Conservation (phyloP, 2,888 invertebrate genomes). For the Dusona sp. region DNA sequence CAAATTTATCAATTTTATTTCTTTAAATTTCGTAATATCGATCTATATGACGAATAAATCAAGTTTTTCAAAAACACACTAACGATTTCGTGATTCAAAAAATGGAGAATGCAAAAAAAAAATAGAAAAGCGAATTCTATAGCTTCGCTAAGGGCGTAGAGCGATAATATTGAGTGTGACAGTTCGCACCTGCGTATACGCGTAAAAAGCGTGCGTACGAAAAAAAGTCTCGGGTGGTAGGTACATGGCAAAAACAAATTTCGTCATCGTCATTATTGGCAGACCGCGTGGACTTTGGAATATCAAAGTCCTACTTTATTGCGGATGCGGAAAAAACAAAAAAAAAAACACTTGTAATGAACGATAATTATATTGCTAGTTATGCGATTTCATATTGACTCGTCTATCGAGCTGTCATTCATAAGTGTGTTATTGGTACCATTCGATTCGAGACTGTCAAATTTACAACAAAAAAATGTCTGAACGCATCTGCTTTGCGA, state of each 20-base stretch:
- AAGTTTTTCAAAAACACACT: not conserved
- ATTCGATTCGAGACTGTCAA: not conserved
- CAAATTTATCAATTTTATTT: not conserved
- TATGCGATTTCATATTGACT: not conserved
- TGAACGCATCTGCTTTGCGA: not conserved
- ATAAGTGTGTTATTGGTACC: not conserved
- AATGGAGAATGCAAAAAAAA: not conserved
- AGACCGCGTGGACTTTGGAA: slow-evolving; percentile 58
- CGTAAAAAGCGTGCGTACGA: not conserved
- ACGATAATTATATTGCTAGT: slow-evolving; percentile 3
- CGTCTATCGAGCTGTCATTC: not conserved
- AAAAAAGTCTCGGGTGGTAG: not conserved
- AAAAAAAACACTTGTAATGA: not conserved
- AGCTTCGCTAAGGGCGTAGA: not conserved
- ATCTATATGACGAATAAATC: not conserved
- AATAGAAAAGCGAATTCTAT: not conserved
- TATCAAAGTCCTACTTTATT: slow-evolving; percentile 50
- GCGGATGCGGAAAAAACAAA: slow-evolving; percentile 47
- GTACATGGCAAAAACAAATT: not conserved
- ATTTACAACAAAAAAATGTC: not conserved
- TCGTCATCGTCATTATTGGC: slow-evolving; percentile 22
- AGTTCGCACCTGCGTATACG: not conserved
- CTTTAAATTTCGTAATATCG: not conserved
- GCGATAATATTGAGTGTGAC: not conserved
- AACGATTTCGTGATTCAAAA: not conserved